Percentiles rank a stretch among this genome's conserved stretches.
Conservation (phyloP, 2,797 vertebrate species). For the Sebastolobus altivelis region DNA sequence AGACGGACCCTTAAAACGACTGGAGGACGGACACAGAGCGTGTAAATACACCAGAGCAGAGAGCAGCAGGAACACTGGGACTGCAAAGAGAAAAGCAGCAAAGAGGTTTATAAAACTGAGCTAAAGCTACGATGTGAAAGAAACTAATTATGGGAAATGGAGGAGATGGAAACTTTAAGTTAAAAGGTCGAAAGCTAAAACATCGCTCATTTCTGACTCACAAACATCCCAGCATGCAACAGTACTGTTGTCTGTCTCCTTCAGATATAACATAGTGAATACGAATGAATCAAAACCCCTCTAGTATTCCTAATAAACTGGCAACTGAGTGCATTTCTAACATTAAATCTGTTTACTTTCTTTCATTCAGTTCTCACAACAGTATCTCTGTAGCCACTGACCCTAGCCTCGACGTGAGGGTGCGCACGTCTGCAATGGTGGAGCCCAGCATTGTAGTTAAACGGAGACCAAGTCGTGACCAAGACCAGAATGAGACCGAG, state of each 20-base stretch:
- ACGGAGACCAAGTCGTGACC: too few relatives aligned
- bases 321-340: neutral
- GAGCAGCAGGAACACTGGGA: slow-evolving; percentile 1
- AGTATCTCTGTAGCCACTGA: neutral
- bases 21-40: neutral
- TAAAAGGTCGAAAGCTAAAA: slow-evolving; percentile 26
- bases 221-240: slow-evolving; percentile 9
- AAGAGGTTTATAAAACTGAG: neutral
- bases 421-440: too few relatives aligned
- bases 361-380: neutral
- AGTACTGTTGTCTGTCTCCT: neutral
- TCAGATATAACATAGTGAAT: neutral
- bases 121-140: neutral
- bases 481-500: too few relatives aligned
- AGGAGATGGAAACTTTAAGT: neutral
- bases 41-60: neutral
- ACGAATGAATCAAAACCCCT: too few relatives aligned
- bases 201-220: neutral
- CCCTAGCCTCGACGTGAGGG: neutral
- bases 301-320: neutral
- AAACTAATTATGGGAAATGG: neutral
- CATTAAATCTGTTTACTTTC: neutral
- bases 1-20: neutral
- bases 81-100: neutral
- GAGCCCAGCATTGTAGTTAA: too few relatives aligned